Conservation (phyloP, 2,888 invertebrate species). For the Vannuccia rotundouncinata region DNA sequence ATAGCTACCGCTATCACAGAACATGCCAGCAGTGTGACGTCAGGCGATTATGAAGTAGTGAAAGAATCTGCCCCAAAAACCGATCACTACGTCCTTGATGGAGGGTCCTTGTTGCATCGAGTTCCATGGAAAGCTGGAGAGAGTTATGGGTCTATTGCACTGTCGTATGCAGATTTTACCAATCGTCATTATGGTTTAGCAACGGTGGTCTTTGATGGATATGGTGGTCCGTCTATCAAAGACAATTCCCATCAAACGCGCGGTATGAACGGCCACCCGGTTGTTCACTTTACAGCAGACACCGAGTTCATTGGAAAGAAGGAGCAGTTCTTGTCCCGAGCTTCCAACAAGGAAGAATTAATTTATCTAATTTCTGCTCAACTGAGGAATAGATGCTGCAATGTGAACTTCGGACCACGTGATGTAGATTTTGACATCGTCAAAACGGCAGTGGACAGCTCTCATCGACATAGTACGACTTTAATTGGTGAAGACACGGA, state of each 20-base stretch:
- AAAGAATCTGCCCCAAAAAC: no score
- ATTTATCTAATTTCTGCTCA: conserved; percentile 37
- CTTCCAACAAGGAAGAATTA: conserved; percentile 39
- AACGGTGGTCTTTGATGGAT: conserved; percentile 18
- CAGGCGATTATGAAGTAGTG: no score
- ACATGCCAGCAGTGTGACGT: no score
- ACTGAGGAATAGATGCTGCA: conserved; percentile 33
- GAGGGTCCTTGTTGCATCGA: conserved; percentile 40
- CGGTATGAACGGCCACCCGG: background rate
- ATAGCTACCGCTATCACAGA: conserved; percentile 33
- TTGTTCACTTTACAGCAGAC: conserved; percentile 34
- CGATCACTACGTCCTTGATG: conserved; percentile 41
- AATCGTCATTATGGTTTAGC: background rate
- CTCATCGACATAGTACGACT: background rate
- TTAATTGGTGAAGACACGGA: conserved; percentile 28
- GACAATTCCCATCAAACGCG: background rate
- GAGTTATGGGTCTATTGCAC: background rate
- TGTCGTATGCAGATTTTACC: background rate
- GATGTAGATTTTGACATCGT: conserved; percentile 8
- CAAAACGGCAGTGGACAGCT: background rate
- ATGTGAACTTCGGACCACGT: conserved; percentile 27
- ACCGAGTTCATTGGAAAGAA: conserved; percentile 39
- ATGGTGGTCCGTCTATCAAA: background rate
- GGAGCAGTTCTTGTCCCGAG: conserved; percentile 30
- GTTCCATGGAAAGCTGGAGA: conserved; percentile 40